Evolutionary conservation across 2,797 vertebrate species (phyloP).

Genomic region (Paramormyrops hopkinsi): DNA sequence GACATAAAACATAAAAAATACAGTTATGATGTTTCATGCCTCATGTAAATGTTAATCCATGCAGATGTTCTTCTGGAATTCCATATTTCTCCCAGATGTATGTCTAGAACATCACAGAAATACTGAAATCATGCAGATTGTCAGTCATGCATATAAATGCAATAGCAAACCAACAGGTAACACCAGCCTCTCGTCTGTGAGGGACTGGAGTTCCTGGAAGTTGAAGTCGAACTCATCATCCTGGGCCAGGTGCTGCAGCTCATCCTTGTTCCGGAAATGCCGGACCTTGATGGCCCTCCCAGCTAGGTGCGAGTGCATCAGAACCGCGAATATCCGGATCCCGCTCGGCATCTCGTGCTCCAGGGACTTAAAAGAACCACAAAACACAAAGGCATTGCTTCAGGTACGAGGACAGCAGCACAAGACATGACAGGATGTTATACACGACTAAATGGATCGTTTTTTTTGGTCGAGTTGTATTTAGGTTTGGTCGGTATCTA

Average conservation of each 20-base stretch:
- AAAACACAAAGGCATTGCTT: not conserved
- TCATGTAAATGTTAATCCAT: not conserved
- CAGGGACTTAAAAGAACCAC: conserved; percentile 58
- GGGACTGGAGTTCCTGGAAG: conserved; percentile 80
- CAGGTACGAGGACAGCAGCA: not conserved
- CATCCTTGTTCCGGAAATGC: conserved; percentile 66
- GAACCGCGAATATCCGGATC: conserved; percentile 71
- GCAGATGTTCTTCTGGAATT: not conserved
- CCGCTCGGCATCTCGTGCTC: conserved; percentile 69
- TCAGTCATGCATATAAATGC: not conserved
- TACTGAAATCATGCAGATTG: not conserved
- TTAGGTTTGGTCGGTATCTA: not conserved
- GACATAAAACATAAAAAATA: not conserved
- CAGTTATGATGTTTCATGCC: not conserved
- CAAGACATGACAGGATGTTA: not conserved
- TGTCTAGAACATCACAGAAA: not conserved
- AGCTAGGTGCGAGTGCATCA: conserved; percentile 77
- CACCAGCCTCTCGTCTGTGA: conserved; percentile 69
- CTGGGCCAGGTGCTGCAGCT: conserved; percentile 67
- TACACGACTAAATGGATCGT: not conserved
- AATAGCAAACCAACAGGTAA: conserved; percentile 59
- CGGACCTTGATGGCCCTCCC: conserved; percentile 69
- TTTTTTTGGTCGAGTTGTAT: not conserved
- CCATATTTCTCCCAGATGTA: not conserved
- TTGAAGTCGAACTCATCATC: conserved; percentile 80